These are phyloP conservation scores for Lapara coniferarum DNA, from an alignment of 2,888 invertebrate genomes.

Conservation along the genomic window DNA sequence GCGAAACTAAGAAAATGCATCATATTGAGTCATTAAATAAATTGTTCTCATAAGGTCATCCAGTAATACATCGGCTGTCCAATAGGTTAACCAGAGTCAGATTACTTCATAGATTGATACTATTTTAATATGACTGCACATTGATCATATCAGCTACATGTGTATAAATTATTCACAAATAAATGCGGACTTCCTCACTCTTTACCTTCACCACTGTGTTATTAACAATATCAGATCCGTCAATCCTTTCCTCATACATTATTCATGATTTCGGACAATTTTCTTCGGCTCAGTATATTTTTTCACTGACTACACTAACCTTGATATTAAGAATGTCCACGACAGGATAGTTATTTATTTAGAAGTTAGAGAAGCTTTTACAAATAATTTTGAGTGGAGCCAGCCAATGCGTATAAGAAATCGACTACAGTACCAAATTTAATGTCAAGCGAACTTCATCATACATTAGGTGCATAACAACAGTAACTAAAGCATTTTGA, in stretches of 20 bases:
- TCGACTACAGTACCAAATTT: too few species aligned
- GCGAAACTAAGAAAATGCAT: too few species aligned
- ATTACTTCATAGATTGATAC: background rate
- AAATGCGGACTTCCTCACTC: slow-evolving; percentile 10
- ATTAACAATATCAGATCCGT: slow-evolving; percentile 6
- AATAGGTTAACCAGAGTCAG: background rate
- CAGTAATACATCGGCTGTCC: background rate
- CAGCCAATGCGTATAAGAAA: too few species aligned
- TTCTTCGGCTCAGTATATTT: background rate
- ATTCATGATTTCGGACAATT: background rate
- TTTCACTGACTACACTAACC: too few species aligned
- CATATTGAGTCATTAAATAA: too few species aligned
- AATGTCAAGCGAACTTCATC: too few species aligned
- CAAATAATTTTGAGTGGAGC: too few species aligned
- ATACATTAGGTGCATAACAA: too few species aligned
- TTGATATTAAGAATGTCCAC: too few species aligned
- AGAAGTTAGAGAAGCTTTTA: too few species aligned
- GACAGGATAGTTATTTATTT: too few species aligned
- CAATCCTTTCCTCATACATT: background rate
- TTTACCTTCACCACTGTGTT: slow-evolving; percentile 10
- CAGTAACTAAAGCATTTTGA: too few species aligned
- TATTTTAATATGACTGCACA: background rate
- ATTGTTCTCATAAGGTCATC: background rate
- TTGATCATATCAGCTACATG: slow-evolving; percentile 22
- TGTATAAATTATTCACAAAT: slow-evolving; percentile 16